Conservation (phyloP, 1,140 invertebrate genomes). For the Protaetia brevitarsis region DNA sequence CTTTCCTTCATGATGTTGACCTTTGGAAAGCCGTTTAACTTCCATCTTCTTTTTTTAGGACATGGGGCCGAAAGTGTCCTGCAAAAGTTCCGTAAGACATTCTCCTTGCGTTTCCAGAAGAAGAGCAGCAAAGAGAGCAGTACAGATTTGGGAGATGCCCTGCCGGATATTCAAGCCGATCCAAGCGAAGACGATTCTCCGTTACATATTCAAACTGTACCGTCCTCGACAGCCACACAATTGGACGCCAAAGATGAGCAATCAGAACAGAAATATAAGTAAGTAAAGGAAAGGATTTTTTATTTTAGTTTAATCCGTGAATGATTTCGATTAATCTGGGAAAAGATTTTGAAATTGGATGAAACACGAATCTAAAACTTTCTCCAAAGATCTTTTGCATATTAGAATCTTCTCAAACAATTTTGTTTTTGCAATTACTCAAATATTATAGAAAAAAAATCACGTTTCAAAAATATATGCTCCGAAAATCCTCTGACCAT, state of each 20-base stretch:
- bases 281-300: too few species aligned
- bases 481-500: too few species aligned
- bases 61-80: slow-evolving; percentile 53
- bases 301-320: too few species aligned
- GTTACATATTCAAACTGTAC: slow-evolving; percentile 34
- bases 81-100: slow-evolving; percentile 69
- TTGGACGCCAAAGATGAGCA: slow-evolving; percentile 36
- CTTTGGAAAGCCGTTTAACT: background rate
- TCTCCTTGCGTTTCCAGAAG: slow-evolving; percentile 62
- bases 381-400: too few species aligned
- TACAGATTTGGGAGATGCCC: slow-evolving; percentile 49
- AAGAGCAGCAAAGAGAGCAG: slow-evolving; percentile 53
- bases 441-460: too few species aligned
- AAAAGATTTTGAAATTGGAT: too few species aligned
- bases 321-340: too few species aligned
- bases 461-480: too few species aligned
- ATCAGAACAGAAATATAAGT: slow-evolving; percentile 45
- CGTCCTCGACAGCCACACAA: slow-evolving; percentile 24
- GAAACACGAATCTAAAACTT: too few species aligned
- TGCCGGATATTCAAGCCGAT: slow-evolving; percentile 46
- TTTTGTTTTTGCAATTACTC: too few species aligned
- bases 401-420: too few species aligned
- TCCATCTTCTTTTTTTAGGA: background rate
- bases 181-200: slow-evolving; percentile 45
- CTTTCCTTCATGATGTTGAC: too few species aligned